Percentiles rank a stretch among this genome's conserved stretches.
phyloP scores from a whole-genome alignment of 2,888 invertebrate species.

The Lymantria dispar region DNA sequence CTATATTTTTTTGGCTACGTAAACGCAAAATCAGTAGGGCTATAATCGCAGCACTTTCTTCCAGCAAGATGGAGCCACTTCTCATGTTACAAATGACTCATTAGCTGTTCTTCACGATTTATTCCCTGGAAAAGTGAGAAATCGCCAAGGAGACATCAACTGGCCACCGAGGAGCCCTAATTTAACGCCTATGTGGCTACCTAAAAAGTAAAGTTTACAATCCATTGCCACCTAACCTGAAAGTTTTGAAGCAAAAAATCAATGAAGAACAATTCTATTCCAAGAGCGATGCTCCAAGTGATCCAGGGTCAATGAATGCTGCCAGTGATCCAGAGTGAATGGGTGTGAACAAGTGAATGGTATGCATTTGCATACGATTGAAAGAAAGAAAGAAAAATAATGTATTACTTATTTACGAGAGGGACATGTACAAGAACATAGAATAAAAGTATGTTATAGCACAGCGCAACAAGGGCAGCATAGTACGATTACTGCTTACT shows the following conservation, averaged over 20 bases:
- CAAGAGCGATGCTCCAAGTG: constrained; percentile 25
- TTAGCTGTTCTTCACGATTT: constrained; percentile 22
- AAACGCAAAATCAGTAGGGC: constrained; percentile 28
- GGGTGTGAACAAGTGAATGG: neutral
- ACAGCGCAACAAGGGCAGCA: too few relatives aligned
- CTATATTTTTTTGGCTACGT: constrained; percentile 20
- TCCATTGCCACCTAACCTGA: constrained; percentile 23
- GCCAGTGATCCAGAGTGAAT: too few relatives aligned
- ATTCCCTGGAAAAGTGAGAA: constrained; percentile 23
- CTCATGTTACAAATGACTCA: neutral
- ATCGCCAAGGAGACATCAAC: constrained; percentile 23
- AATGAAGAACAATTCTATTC: constrained; percentile 21
- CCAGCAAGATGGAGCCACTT: constrained; percentile 7
- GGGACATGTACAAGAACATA: too few relatives aligned
- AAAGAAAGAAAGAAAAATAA: too few relatives aligned
- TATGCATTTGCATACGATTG: too few relatives aligned
- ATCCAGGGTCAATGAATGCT: constrained; percentile 1
- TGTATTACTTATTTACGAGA: too few relatives aligned
- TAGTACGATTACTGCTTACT: too few relatives aligned
- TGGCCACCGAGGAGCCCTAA: constrained; percentile 23
- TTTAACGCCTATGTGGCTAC: too few relatives aligned
- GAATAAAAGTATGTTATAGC: too few relatives aligned
- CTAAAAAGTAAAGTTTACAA: constrained; percentile 31
- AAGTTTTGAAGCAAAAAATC: constrained; percentile 19
- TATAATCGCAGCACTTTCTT: constrained; percentile 24